Evolutionary conservation across 2,113 vertebrate species (phyloP).

Genomic region (Phylloscopus trochilus): DNA sequence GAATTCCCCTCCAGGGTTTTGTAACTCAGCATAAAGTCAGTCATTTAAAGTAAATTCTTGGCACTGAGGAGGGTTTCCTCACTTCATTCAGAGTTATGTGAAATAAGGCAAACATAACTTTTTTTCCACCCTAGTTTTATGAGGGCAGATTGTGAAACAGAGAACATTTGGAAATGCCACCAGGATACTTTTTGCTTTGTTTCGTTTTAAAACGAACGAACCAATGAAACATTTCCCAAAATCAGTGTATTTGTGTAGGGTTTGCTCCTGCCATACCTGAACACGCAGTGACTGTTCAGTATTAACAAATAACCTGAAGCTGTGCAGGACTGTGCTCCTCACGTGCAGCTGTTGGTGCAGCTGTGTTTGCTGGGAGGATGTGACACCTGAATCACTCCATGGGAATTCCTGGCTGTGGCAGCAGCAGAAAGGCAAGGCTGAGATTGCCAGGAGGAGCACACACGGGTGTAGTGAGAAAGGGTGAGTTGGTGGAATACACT

Average conservation of each 20-base stretch:
- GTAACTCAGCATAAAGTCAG: background rate
- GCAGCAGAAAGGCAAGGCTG: background rate
- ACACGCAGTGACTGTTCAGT: background rate
- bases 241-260: background rate
- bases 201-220: background rate
- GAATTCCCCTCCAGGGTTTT: background rate
- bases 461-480: background rate
- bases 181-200: background rate
- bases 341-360: background rate
- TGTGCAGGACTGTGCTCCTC: background rate
- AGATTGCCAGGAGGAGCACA: background rate
- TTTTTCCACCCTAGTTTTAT: background rate
- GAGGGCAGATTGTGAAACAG: background rate
- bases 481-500: background rate
- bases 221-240: background rate
- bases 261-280: background rate
- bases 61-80: background rate
- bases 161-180: background rate
- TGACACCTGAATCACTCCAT: background rate
- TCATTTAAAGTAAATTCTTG: background rate
- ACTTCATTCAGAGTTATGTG: background rate
- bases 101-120: background rate
- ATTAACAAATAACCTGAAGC: rapidly evolving
- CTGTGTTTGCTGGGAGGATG: background rate
- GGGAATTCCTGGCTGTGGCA: background rate